Base-by-base conservation (phyloP, 2,888 invertebrate genomes). In the Heliothis peltigera region DNA sequence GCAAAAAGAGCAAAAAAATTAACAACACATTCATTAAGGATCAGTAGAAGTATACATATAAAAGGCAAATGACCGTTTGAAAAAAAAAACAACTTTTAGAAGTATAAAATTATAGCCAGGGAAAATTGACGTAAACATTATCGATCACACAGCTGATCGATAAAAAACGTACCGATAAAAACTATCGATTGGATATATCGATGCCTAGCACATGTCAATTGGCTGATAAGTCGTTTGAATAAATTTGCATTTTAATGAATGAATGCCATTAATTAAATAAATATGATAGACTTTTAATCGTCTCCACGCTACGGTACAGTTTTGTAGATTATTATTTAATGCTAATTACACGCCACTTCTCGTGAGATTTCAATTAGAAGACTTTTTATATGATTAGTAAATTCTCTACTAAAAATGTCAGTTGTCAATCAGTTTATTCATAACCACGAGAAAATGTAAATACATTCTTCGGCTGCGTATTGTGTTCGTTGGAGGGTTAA, bases 181-280 rank as follows among this genome's bases (percentile, higher is more conserved):
- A 83, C 70, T 69, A 78, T 72, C 81, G 83, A 80, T 80, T 75
- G 65, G 54, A 78, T 68, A 64, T 65, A 74, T 75, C 70, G 74
- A 77, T 77, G 77, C 70, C 53, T 80, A 84, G 79, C 76, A 81
- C 83, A 83, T 85, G 88, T 87, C 89, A 86, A 80, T 84, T 81
- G 49, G 77, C 81, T 82, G 87, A 86, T 88, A 88, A 83, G 82
- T 81, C 75, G 82, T 81, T 78, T 83, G 89, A 86, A 89, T 89
- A 85, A 84, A 89, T 87, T 88, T 84, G 63, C 84, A 85, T 85
- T 73, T 82, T 84, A 88, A 87, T 87, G 73, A 84, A 84, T 84
- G 80, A 84, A 84, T 83, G 51, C 59, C 52, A 73, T 81, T 76
- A 81, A 81, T 66, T 74, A 81, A 76, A 76, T 70, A 79, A 64